These are phyloP conservation scores for Actinia equina DNA, from an alignment of 64 coral and sea anemone species.

Conservation along the genomic window DNA sequence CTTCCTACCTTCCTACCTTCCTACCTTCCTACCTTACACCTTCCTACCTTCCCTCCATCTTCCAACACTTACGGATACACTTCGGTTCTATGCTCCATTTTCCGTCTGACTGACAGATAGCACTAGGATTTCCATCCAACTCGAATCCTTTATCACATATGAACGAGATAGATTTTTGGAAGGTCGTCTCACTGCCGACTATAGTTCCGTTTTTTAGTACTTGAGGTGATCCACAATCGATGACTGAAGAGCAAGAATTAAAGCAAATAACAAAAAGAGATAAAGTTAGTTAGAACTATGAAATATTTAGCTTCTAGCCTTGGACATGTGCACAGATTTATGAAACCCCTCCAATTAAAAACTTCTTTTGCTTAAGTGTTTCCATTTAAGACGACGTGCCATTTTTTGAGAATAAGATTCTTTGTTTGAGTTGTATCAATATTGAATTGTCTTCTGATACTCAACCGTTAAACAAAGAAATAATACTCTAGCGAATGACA, in stretches of 20 bases:
- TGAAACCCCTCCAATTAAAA: too few species aligned
- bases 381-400: too few species aligned
- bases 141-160: constrained; percentile 16
- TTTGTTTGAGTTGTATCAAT: too few species aligned
- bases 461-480: too few species aligned
- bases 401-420: too few species aligned
- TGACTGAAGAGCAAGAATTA: constrained; percentile 16
- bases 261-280: neutral
- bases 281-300: neutral
- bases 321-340: too few species aligned
- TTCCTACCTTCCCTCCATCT: neutral
- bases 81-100: neutral
- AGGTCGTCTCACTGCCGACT: constrained; percentile 3
- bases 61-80: constrained; percentile 15
- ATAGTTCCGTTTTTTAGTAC: neutral
- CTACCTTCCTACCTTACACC: too few species aligned
- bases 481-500: too few species aligned
- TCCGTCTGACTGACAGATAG: constrained; percentile 22
- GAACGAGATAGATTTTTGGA: neutral
- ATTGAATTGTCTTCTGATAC: too few species aligned
- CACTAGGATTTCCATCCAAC: neutral
- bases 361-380: too few species aligned
- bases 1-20: too few species aligned
- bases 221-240: constrained; percentile 38
- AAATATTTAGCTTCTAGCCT: too few species aligned